Base-by-base conservation (phyloP, 2,113 vertebrate genomes). In the Ginglymostoma cirratum region DNA sequence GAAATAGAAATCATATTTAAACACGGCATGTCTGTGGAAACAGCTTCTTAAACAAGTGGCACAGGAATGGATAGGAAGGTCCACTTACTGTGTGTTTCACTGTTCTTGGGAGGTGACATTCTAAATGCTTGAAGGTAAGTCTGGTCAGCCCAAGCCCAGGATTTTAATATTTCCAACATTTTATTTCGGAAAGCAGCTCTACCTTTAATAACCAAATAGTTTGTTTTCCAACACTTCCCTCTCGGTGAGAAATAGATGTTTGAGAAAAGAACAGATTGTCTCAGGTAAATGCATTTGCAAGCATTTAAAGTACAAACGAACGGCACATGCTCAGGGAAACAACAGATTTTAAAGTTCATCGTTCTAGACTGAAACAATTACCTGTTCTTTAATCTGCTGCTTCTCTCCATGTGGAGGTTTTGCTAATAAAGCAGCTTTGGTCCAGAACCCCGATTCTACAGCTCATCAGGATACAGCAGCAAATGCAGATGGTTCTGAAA, bases 361-460 rank as follows among this genome's bases (percentile, higher is more conserved):
- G n/a, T 8, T 66, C 17, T 52, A 90, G 45, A 23, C 52, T 38
- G 34, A 66, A 92, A 61, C 30, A 17, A 55, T 19, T 65, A 61
- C 30, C 55, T 67, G 61, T 10, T n/a, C 34, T n/a, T 66, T n/a
- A 21, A 93, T 65, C 61, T 93, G 61, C 5, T 66, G 65, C 89
- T 66, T 93, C 66, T 65, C 87, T n/a, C 89, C 66, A 34, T 8
- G 89, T 38, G 61, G 19, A 93, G 19, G 6, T 38, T 93, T 93
- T 66, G 67, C 45, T 27, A 34, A 42, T 72, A 70, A 30, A 72
- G 42, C 38, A 70, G 19, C 42, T 70, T 95, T 95, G 94, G 94
- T 95, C 94, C 94, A 30, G 24, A 76, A 42, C 27, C 93, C 93
- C 45, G 93, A 94, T 67, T 94, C 90, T 94, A 38, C 89, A 93